Conservation (phyloP, 2,797 vertebrate genomes). For the Garrulus glandarius region DNA sequence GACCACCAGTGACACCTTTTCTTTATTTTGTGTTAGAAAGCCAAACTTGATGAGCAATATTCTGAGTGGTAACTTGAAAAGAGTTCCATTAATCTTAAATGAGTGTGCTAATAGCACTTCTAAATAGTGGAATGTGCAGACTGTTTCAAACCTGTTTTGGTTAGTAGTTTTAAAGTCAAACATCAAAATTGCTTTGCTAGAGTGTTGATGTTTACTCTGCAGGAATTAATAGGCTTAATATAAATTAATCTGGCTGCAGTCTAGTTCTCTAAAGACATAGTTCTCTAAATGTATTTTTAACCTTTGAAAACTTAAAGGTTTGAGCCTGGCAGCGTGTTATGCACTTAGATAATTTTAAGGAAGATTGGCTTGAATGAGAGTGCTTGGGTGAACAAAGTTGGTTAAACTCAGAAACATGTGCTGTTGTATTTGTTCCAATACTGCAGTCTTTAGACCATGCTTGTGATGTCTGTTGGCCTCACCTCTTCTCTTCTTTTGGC, state of each 20-base stretch:
- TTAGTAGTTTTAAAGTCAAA: slow-evolving; percentile 5
- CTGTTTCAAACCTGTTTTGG: background rate
- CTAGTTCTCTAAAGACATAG: background rate
- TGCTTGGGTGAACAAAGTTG: background rate
- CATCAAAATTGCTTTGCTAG: background rate
- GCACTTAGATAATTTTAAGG: background rate
- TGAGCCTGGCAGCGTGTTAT: background rate
- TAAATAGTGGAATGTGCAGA: background rate
- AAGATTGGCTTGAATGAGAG: background rate
- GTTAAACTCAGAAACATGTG: background rate
- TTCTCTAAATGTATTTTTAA: background rate
- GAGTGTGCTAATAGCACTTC: background rate
- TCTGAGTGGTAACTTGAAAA: background rate
- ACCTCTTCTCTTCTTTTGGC: background rate
- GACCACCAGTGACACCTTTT: background rate
- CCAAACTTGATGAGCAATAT: background rate
- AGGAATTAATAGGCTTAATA: slow-evolving; percentile 31
- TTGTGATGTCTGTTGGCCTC: background rate
- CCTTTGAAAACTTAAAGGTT: background rate
- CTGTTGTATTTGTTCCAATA: background rate
- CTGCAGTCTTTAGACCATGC: background rate
- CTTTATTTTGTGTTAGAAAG: background rate
- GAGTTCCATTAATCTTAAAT: background rate
- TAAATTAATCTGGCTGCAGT: slow-evolving; percentile 13
- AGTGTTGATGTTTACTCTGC: slow-evolving; percentile 11